Evolutionary conservation across 2,113 vertebrate genomes (phyloP).

Genomic region (Sylvietta virens): DNA sequence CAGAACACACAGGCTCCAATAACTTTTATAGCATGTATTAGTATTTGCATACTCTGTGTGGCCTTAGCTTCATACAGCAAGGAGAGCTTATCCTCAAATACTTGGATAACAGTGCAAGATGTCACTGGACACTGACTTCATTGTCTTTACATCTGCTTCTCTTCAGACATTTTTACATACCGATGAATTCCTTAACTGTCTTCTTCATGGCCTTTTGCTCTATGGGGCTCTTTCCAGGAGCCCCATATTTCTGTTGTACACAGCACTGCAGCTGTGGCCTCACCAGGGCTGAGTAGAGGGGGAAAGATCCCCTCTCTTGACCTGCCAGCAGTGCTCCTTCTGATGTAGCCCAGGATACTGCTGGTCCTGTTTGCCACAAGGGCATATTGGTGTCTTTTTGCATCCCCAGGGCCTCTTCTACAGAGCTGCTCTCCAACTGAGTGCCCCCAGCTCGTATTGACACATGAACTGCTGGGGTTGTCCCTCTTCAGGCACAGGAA

Average conservation of each 20-base stretch:
- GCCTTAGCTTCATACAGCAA: not conserved
- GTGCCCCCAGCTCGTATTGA: not conserved
- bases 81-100: not conserved
- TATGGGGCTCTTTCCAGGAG: not conserved
- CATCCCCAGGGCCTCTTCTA: not conserved
- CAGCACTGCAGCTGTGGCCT: not conserved
- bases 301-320: not conserved
- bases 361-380: not conserved
- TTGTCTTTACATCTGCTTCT: not conserved
- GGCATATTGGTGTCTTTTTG: accelerated
- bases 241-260: not conserved
- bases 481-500: not conserved
- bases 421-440: not conserved
- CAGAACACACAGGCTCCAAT: not conserved
- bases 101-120: not conserved
- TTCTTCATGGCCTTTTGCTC: not conserved
- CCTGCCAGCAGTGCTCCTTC: not conserved
- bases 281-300: not conserved
- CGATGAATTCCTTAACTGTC: not conserved
- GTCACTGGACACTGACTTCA: not conserved
- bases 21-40: not conserved
- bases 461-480: not conserved
- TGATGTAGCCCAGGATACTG: not conserved
- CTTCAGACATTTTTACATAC: not conserved
- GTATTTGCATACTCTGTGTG: not conserved